Evolutionary conservation across 2,797 vertebrate species (phyloP).

Genomic region (Platalea minor): DNA sequence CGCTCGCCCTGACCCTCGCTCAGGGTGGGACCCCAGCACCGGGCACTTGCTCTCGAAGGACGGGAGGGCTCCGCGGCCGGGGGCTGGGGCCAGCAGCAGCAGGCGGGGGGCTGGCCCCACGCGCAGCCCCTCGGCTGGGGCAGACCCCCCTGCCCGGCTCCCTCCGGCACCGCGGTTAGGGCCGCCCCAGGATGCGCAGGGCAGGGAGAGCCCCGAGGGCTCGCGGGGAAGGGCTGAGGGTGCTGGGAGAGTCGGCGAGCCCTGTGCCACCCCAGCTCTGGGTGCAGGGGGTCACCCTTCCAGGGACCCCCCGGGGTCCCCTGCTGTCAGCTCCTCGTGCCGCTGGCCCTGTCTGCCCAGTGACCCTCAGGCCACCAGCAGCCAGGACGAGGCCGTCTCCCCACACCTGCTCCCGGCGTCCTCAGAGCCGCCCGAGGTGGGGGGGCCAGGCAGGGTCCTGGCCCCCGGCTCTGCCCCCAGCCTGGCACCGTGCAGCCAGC

Average conservation of each 20-base stretch:
- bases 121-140: not conserved
- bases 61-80: accelerated
- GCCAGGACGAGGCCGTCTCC: not conserved
- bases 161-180: not conserved
- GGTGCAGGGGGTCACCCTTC: not conserved
- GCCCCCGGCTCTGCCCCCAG: not conserved
- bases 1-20: not conserved
- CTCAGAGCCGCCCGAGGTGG: accelerated
- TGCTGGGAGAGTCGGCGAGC: not conserved
- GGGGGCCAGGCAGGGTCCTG: too few relatives aligned
- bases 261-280: not conserved
- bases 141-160: not conserved
- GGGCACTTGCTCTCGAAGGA: not conserved
- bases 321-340: not conserved
- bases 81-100: too few relatives aligned
- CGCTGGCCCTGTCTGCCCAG: not conserved
- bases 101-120: not conserved
- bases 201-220: too few relatives aligned
- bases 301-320: too few relatives aligned
- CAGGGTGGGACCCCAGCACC: too few relatives aligned
- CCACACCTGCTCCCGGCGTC: not conserved
- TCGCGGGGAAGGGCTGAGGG: not conserved
- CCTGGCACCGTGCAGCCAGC: accelerated
- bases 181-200: accelerated
- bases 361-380: not conserved